A percentile compares a stretch with the other conserved stretches of the same genome.
phyloP scores from a whole-genome alignment of 2,113 vertebrate genomes.

The Psophia crepitans region DNA sequence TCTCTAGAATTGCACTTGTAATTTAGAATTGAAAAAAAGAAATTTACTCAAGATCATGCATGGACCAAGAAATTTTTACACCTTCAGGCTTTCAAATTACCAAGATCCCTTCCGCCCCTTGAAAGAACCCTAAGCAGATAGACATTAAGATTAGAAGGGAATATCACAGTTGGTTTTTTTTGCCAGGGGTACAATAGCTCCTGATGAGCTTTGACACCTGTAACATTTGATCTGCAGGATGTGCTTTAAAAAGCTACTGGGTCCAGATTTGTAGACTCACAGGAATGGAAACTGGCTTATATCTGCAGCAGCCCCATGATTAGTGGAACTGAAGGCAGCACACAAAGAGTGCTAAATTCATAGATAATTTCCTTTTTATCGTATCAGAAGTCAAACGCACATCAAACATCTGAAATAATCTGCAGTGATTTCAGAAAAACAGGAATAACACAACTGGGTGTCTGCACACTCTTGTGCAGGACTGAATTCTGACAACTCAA shows the following conservation, averaged over 20 bases:
- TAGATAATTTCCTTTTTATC: background rate
- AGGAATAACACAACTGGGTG: background rate
- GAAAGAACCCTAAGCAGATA: background rate
- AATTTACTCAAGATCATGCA: background rate
- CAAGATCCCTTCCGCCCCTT: background rate
- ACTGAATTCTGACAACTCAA: background rate
- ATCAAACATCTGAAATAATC: background rate
- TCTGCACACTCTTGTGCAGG: background rate
- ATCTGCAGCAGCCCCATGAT: background rate
- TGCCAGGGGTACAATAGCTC: accelerated
- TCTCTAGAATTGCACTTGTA: background rate
- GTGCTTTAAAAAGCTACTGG: background rate
- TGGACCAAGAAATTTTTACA: background rate
- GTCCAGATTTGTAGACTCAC: background rate
- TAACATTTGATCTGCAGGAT: background rate
- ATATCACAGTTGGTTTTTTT: background rate
- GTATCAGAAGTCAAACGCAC: background rate
- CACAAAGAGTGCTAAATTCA: background rate
- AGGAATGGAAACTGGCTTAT: background rate
- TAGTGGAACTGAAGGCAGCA: background rate
- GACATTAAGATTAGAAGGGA: background rate
- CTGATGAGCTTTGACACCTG: background rate
- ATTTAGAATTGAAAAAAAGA: background rate
- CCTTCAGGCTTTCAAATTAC: background rate
- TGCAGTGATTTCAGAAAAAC: background rate